Evolutionary conservation across 2,888 invertebrate species (phyloP), one percentile per base, ranked within the genome.

Genomic region (Cryptus armator): DNA sequence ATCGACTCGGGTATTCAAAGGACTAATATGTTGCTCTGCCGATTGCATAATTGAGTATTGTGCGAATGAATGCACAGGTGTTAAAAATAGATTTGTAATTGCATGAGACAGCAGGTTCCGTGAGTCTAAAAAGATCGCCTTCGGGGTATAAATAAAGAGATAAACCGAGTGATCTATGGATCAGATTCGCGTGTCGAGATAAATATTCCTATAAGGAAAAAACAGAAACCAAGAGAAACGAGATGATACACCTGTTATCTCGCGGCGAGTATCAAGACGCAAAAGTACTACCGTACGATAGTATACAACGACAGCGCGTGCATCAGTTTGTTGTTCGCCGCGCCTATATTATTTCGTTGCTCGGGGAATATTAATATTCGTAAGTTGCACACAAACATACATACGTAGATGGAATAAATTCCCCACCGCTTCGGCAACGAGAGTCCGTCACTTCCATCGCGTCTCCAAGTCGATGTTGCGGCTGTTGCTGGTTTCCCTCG

Each of bases 281-380:
- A 29, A 51, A 4, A 48, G 59, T 44, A 24, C 72, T 19, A 64
- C 71, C 7, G 37, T 4, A 43, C 74, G 66, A 14, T 74, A 16
- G 16, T 59, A 72, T 37, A 37, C 37, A 29, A 71, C 81, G 68
- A 72, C 5, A 48, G 37, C 16, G 29, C 72, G 74, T 71, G 74
- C 48, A 56, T 64, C 56, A 89, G 88, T 90, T 91, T 91, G 90
- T 90, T 90, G 87, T 91, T 89, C 83, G 90, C 91, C 91, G 89
- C 90, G 88, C 91, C 91, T 90, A 90, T 89, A 89, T 90, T 87
- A 89, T 90, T 91, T 90, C 87, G 86, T 89, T 88, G 81, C 87
- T 88, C 67, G 79, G 87, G 82, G 53, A 43, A 37, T 37, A 37
- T 37, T 43, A 19, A 43, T 32, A 66, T 66, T n/a, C 7, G 29